Evolutionary conservation across 2,113 vertebrate species (phyloP), one percentile per base, ranked within the genome.

Genomic region (Taurulus bubalis): DNA sequence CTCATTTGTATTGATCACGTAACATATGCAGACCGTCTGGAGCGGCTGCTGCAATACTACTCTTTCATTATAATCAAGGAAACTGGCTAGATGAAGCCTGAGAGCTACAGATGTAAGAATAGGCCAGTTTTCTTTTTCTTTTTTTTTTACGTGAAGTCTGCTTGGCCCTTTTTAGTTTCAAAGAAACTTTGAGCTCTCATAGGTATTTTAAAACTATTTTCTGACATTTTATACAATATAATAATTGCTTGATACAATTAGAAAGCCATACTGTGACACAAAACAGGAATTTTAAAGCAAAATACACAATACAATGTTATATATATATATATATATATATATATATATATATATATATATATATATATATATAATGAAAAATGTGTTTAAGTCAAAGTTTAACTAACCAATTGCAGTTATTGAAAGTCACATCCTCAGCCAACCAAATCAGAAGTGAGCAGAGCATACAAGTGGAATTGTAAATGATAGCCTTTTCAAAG

Each of bases 1-100:
- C 60, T 88, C 63, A 81, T 77, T 80, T 77, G 65, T 77, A 42
- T 42, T 42, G 40, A 11, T 3, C 40, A 45, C 9, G 4, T 45
- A 24, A 55, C 51, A 12, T 51, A 20, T 24, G 8, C 8, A 8
- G 8, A 20, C 20, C 51, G 20, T 10, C 51, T 9, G 51, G 8
- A 53, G 22, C 3, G 22, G 22, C 8, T n/a, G 51, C 22, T 53
- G 51, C 51, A 11, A 24, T 55, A 55, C 51, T 24, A 10, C 22
- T 10, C 51, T 55, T 55, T 22, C 1, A 24, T 55, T 55, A 10
- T 55, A 24, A 55, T 24, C 51, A 53, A 22, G 1, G 15, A 16
- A 45, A 45, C 22, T n/a, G 51, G 22, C 22, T 10, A n/a, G 22
- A 45, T 45, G 42, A 45, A 4, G 51, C 51, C 22, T 4, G n/a